Percentiles rank a stretch among this genome's conserved stretches.
phyloP scores from a whole-genome alignment of 2,888 invertebrate species.

The Girardia tigrina region DNA sequence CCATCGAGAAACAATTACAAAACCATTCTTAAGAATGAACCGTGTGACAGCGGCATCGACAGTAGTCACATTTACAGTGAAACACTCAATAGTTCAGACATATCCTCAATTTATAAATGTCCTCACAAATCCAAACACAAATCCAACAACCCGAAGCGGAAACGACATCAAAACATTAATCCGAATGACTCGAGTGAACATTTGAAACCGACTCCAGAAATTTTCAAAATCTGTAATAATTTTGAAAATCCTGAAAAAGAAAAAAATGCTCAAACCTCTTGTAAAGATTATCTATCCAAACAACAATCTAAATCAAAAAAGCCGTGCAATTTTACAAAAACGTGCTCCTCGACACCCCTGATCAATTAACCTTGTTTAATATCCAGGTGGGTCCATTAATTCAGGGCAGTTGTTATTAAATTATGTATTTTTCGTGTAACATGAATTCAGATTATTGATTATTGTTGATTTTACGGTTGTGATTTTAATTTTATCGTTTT shows the following conservation, averaged over 20 bases:
- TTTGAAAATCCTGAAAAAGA: neutral
- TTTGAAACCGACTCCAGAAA: neutral
- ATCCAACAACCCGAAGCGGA: neutral
- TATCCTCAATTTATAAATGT: neutral
- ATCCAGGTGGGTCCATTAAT: neutral
- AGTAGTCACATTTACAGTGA: slow-evolving; percentile 19
- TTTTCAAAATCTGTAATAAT: neutral
- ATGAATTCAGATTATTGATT: neutral
- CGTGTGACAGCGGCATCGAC: slow-evolving; percentile 19
- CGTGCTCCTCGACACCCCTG: neutral
- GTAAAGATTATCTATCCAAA: slow-evolving; percentile 1
- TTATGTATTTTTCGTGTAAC: neutral
- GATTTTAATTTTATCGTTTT: slow-evolving; percentile 12
- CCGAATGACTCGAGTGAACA: neutral
- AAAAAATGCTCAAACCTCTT: neutral
- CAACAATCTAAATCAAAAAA: neutral
- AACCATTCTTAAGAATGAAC: neutral
- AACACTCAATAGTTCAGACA: slow-evolving; percentile 1
- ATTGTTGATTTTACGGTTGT: slow-evolving; percentile 7
- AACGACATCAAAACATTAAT: neutral
- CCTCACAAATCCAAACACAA: neutral
- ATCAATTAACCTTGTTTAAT: slow-evolving; percentile 8
- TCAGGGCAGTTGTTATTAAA: neutral
- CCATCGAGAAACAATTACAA: neutral
- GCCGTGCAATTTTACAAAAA: neutral